A percentile compares a stretch with the other conserved stretches of the same genome.
Conservation (phyloP, 2,888 invertebrate species). For the Dendrolimus pini region DNA sequence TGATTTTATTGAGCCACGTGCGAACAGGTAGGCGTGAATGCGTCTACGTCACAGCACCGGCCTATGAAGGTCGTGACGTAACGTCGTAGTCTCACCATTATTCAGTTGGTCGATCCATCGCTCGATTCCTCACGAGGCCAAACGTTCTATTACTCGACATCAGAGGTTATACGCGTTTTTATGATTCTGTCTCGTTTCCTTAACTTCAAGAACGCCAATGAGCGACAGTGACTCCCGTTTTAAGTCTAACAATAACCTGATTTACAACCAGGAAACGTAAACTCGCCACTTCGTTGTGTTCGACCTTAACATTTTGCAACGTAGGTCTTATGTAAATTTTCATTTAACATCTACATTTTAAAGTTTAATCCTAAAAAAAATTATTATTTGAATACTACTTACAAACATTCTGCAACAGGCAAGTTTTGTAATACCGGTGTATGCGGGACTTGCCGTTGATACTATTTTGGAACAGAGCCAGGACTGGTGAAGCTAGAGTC, state of each 20-base stretch:
- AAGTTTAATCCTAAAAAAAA: background rate
- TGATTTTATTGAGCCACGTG: constrained; percentile 49
- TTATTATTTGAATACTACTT: constrained; percentile 5
- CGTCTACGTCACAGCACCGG: constrained; percentile 53
- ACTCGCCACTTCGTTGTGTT: constrained; percentile 18
- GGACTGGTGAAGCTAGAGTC: constrained; percentile 27
- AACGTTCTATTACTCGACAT: constrained; percentile 46
- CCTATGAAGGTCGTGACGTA: constrained; percentile 68
- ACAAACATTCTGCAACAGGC: constrained; percentile 17
- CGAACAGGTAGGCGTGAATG: constrained; percentile 56
- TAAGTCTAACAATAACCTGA: constrained; percentile 29
- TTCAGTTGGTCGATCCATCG: constrained; percentile 58
- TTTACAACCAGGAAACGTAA: constrained; percentile 36
- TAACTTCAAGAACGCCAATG: constrained; percentile 31
- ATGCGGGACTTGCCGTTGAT: constrained; percentile 24
- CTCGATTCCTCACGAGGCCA: constrained; percentile 57
- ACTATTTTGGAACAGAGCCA: constrained; percentile 37
- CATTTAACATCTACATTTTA: constrained; percentile 6
- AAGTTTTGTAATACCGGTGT: constrained; percentile 28
- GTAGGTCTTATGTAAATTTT: constrained; percentile 22
- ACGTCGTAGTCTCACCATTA: constrained; percentile 54
- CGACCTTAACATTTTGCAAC: constrained; percentile 29
- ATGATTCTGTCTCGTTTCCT: constrained; percentile 42
- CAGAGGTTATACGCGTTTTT: constrained; percentile 43
- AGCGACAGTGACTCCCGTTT: constrained; percentile 25